Percentiles rank a stretch among this genome's conserved stretches.
Evolutionary conservation across 2,113 vertebrate species (phyloP).

Genomic region (Bubo blakistoni): DNA sequence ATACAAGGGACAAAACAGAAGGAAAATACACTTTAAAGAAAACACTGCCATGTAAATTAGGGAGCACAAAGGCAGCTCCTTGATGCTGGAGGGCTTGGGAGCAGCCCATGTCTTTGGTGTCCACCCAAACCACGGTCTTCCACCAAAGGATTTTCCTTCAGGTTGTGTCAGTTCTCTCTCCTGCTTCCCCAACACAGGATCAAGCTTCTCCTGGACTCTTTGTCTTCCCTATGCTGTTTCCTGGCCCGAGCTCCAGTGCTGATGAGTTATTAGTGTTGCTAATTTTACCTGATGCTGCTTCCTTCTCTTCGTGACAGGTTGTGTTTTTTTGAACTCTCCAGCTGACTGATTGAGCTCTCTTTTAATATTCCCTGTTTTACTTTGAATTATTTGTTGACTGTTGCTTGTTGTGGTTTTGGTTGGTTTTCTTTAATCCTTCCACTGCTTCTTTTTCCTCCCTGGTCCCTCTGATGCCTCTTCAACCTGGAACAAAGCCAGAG

Average conservation of each 20-base stretch:
- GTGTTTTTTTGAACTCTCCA: conserved; percentile 38
- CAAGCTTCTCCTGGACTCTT: neutral
- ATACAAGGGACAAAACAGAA: neutral
- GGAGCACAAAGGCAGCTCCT: neutral
- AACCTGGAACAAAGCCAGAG: conserved; percentile 50
- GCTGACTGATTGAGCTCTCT: conserved; percentile 45
- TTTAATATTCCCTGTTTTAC: conserved; percentile 14
- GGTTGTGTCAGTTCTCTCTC: neutral
- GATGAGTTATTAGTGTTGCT: conserved; percentile 51
- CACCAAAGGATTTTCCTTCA: neutral
- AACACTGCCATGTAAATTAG: fast-evolving
- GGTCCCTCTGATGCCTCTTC: neutral
- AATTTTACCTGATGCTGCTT: conserved; percentile 54
- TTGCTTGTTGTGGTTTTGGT: neutral
- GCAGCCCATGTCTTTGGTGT: neutral
- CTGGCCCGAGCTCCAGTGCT: neutral
- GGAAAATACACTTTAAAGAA: neutral
- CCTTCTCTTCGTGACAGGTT: conserved; percentile 18
- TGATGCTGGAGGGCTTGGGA: neutral
- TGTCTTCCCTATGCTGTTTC: neutral
- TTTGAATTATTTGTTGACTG: conserved; percentile 39
- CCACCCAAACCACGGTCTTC: neutral
- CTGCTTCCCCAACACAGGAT: neutral
- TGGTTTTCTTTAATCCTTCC: neutral
- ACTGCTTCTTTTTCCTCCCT: neutral